These are phyloP conservation scores for Ostrea edulis DNA, from an alignment of 1,140 invertebrate species.

Conservation along the genomic window DNA sequence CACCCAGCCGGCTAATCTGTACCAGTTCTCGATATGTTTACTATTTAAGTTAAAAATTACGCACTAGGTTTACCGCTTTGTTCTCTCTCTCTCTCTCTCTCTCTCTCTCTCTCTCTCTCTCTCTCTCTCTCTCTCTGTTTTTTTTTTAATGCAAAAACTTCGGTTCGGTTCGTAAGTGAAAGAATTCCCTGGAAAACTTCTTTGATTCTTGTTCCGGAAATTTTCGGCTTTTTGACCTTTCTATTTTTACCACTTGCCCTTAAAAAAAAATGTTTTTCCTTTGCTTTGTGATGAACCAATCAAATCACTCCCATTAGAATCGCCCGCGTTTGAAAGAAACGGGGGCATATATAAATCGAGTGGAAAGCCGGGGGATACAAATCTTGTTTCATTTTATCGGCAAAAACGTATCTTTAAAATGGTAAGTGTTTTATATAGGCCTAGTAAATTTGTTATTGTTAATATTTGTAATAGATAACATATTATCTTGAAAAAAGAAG, in stretches of 20 bases:
- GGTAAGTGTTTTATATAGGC: conserved; percentile 11
- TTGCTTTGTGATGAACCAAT: background rate
- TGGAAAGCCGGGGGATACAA: background rate
- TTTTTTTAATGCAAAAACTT: background rate
- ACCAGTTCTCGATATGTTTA: too few species aligned
- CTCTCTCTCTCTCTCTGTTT: too few species aligned
- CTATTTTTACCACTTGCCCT: too few species aligned
- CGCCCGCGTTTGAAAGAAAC: conserved; percentile 3
- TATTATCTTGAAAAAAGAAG: background rate
- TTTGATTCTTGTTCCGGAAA: background rate
- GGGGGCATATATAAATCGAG: background rate
- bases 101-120: too few species aligned
- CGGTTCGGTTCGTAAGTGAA: background rate
- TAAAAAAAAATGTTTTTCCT: too few species aligned
- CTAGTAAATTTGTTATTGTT: background rate
- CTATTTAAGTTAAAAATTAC: too few species aligned
- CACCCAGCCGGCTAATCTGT: too few species aligned
- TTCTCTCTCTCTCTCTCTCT: too few species aligned
- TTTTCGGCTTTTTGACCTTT: background rate
- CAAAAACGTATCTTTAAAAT: background rate
- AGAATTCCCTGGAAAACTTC: background rate
- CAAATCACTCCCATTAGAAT: background rate
- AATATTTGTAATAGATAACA: background rate
- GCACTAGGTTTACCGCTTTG: too few species aligned
- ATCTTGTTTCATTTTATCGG: background rate